Evolutionary conservation across 2,888 invertebrate species (phyloP).

Genomic region (Petrophora chlorosata): DNA sequence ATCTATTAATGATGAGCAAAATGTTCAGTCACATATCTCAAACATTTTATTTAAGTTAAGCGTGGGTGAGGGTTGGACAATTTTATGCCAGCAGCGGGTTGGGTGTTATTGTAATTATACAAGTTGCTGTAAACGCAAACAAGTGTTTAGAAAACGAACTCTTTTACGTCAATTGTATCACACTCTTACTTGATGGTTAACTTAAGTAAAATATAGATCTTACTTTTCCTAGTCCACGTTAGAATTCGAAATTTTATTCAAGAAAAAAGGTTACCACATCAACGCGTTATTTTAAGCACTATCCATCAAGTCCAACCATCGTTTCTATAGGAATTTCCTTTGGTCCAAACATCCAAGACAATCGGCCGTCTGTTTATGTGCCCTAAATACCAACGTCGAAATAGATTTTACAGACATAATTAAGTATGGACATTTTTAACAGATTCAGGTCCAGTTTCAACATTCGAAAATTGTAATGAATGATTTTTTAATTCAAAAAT

Average conservation of each 20-base stretch:
- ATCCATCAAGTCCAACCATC: conserved; percentile 15
- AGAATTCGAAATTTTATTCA: neutral
- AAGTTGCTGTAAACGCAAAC: no score
- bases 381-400: conserved; percentile 54
- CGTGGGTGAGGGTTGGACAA: no score
- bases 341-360: conserved; percentile 37
- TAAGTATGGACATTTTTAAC: conserved; percentile 6
- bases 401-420: conserved; percentile 40
- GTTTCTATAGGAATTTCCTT: conserved; percentile 35
- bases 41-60: no score
- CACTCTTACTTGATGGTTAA: no score
- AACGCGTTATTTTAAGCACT: conserved; percentile 24
- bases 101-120: no score
- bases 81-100: no score
- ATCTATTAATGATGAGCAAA: no score
- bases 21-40: no score
- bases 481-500: no score
- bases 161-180: no score
- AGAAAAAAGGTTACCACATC: conserved; percentile 11
- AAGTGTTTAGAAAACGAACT: no score
- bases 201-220: neutral
- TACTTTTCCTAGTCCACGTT: neutral
- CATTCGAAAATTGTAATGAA: no score
- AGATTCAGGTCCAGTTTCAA: neutral
- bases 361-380: conserved; percentile 47